Conservation (phyloP, 2,797 vertebrate species). For the Coregonus ussuriensis region DNA sequence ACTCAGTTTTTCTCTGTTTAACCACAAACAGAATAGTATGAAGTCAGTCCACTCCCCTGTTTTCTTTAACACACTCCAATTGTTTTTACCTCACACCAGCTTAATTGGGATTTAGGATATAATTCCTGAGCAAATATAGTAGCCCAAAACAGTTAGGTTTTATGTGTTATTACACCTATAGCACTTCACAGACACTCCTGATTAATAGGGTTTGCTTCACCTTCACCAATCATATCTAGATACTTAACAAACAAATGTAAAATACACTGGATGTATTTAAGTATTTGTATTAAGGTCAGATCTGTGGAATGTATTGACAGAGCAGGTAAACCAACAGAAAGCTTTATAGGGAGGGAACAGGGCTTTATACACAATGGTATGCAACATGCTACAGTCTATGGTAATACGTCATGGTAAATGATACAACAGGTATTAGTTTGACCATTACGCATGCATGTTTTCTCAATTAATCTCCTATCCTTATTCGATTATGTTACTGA, state of each 20-base stretch:
- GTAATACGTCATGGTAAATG: neutral
- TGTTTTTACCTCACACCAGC: neutral
- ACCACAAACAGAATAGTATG: neutral
- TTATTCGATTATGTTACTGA: neutral
- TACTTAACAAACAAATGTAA: neutral
- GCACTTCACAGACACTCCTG: neutral
- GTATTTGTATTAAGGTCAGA: neutral
- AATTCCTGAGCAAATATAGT: neutral
- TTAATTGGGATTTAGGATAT: neutral
- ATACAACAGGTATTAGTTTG: neutral
- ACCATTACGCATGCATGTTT: neutral
- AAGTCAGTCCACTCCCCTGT: neutral
- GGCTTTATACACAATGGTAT: neutral
- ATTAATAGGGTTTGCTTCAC: neutral
- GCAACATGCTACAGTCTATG: neutral
- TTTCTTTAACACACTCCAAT: neutral
- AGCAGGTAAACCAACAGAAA: neutral
- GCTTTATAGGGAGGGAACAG: neutral
- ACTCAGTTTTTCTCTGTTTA: neutral
- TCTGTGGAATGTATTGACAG: neutral
- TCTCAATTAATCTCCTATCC: neutral
- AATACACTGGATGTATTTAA: neutral
- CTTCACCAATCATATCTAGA: slow-evolving; percentile 1
- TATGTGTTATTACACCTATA: neutral
- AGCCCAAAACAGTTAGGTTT: neutral